Evolutionary conservation across 2,113 vertebrate genomes (phyloP), one percentile per base, ranked within the genome.

Genomic region (Chloropsis hardwickii): DNA sequence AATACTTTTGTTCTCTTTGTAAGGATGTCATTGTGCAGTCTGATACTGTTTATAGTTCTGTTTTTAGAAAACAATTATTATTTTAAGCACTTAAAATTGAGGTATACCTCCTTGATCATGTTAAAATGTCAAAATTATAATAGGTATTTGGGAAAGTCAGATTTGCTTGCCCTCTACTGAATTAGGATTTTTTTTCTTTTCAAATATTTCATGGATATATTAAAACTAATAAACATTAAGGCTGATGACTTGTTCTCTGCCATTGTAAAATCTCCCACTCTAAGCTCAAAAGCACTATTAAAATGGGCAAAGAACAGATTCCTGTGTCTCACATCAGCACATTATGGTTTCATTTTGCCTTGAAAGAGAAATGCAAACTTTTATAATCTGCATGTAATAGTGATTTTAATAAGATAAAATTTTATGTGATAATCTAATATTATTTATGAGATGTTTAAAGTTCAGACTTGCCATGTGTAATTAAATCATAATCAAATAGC

Each of bases 291-390:
- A 97, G 78, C 76, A 45, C 88, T 91, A 56, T 95, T 96, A 95
- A 94, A 95, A 78, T 39, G 70, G 84, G 91, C 76, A 95, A 92
- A 96, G 81, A 92, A 88, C 89, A 96, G 83, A 86, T 97, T 95
- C 87, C 94, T 94, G 74, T 84, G 85, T 95, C 82, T 88, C 89
- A 58, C 72, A 50, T 70, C 12, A 19, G 85, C 62, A 76, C 19
- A 10, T 78, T 90, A 53, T 78, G n/a, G 45, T 93, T 96, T 97
- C 48, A 24, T 79, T 96, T 96, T 92, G 40, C 83, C 72, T 91
- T 83, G 58, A 81, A 94, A 80, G 50, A 84, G 64, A 88, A 96
- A 86, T 67, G 44, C 48, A 81, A 45, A 50, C 40, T 73, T 93
- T 14, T 66, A 37, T 64, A 61, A 71, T 90, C 56, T 54, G 10